A percentile compares a stretch with the other conserved stretches of the same genome.
Conservation (phyloP, 2,888 invertebrate genomes). For the Acronicta leporina region DNA sequence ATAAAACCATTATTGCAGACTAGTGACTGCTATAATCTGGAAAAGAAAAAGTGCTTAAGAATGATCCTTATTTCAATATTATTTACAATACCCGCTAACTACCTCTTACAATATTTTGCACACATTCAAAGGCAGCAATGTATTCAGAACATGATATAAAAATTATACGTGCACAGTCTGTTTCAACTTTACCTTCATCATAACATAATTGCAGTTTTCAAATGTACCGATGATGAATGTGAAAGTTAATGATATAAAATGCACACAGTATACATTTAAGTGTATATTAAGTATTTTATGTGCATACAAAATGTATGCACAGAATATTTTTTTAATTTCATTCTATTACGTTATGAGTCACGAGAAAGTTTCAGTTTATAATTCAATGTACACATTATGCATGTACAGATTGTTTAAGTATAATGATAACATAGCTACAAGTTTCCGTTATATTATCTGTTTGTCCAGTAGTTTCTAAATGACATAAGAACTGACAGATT, state of each 20-base stretch:
- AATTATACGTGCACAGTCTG: neutral
- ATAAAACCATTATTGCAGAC: neutral
- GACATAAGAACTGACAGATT: too few relatives aligned
- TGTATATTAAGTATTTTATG: slow-evolving; percentile 16
- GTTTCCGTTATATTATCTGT: too few relatives aligned
- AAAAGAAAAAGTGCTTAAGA: neutral
- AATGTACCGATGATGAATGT: slow-evolving; percentile 3
- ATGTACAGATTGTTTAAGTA: slow-evolving; percentile 11
- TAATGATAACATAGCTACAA: neutral
- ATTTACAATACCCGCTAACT: neutral
- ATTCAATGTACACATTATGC: slow-evolving; percentile 27
- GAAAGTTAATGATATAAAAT: slow-evolving; percentile 20
- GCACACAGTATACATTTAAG: slow-evolving; percentile 18
- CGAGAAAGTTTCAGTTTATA: slow-evolving; percentile 30
- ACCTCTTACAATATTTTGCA: too few relatives aligned
- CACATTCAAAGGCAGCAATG: neutral
- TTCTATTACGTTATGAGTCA: neutral
- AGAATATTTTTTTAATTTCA: slow-evolving; percentile 9
- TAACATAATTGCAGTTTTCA: slow-evolving; percentile 3
- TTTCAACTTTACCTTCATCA: slow-evolving; percentile 3
- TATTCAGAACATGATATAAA: too few relatives aligned
- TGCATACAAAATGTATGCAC: slow-evolving; percentile 34
- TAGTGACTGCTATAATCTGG: neutral
- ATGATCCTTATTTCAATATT: neutral
- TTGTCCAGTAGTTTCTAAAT: too few relatives aligned